Percentiles rank a stretch among this genome's conserved stretches.
Evolutionary conservation across 1,140 invertebrate genomes (phyloP).

Genomic region (Wiebesia pumilae): DNA sequence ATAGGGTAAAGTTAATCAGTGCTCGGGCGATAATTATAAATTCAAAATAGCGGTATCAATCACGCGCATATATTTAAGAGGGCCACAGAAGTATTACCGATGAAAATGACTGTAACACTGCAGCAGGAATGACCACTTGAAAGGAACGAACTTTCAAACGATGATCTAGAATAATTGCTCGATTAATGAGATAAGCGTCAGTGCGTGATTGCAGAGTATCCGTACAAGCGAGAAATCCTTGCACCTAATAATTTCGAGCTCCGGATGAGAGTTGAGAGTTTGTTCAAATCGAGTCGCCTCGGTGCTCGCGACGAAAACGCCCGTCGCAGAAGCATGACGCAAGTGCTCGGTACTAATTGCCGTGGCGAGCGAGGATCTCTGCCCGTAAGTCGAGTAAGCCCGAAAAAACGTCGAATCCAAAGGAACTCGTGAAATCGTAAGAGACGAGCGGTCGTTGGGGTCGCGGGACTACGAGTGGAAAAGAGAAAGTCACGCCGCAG

Average conservation of each 20-base stretch:
- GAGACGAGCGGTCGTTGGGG: not conserved
- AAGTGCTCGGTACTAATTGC: not conserved
- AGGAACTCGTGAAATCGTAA: not conserved
- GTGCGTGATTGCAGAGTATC: too few species aligned
- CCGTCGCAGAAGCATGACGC: not conserved
- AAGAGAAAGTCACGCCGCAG: not conserved
- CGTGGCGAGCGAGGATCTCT: not conserved
- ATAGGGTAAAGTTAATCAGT: too few species aligned
- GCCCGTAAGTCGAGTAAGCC: not conserved
- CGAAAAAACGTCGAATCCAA: not conserved
- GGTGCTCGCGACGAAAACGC: not conserved
- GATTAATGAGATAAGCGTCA: not conserved
- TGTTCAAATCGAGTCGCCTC: not conserved
- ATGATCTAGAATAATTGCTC: not conserved
- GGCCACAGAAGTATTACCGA: too few species aligned
- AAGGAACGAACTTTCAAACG: not conserved
- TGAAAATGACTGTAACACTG: too few species aligned
- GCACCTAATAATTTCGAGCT: not conserved
- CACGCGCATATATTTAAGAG: not conserved
- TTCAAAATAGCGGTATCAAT: too few species aligned
- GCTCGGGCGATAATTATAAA: too few species aligned
- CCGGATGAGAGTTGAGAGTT: not conserved
- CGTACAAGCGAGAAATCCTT: not conserved
- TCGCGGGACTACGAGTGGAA: not conserved
- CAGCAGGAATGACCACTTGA: not conserved